A percentile compares a stretch with the other conserved stretches of the same genome.
phyloP scores from a whole-genome alignment of 2,888 invertebrate genomes.

The Rhabditophanes sp. region DNA sequence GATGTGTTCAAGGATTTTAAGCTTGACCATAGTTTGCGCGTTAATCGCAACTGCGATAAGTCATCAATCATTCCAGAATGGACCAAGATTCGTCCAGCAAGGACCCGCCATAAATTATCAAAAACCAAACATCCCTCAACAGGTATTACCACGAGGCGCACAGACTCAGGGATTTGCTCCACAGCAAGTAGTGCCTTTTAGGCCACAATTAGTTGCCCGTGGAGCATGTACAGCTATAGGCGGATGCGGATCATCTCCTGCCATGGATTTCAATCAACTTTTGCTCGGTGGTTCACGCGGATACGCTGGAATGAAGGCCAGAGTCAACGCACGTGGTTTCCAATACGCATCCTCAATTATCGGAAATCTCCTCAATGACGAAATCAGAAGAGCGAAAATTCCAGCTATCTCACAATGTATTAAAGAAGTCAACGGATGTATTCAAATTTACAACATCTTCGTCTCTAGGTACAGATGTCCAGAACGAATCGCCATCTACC shows the following conservation, averaged over 20 bases:
- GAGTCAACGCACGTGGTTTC: constrained; percentile 32
- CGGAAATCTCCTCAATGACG: constrained; percentile 22
- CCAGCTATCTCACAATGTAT: constrained; percentile 35
- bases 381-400: constrained; percentile 31
- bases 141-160: too few relatives aligned
- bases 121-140: too few relatives aligned
- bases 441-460: constrained; percentile 37
- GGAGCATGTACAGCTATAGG: too few relatives aligned
- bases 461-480: constrained; percentile 37
- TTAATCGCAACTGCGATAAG: too few relatives aligned
- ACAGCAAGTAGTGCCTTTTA: too few relatives aligned
- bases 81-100: too few relatives aligned
- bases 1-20: too few relatives aligned
- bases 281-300: constrained; percentile 13
- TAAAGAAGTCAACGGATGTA: constrained; percentile 31
- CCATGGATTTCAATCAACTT: constrained; percentile 10
- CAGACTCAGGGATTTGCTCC: too few relatives aligned
- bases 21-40: too few relatives aligned
- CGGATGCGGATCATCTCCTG: constrained; percentile 5
- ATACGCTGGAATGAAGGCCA: constrained; percentile 32
- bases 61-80: too few relatives aligned
- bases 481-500: constrained; percentile 31
- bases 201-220: too few relatives aligned
- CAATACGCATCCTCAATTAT: constrained; percentile 29
- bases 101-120: too few relatives aligned